A percentile compares a stretch with the other conserved stretches of the same genome.
These are phyloP conservation scores for Serranus cabrilla DNA, from an alignment of 2,797 vertebrate species.

Conservation along the genomic window DNA sequence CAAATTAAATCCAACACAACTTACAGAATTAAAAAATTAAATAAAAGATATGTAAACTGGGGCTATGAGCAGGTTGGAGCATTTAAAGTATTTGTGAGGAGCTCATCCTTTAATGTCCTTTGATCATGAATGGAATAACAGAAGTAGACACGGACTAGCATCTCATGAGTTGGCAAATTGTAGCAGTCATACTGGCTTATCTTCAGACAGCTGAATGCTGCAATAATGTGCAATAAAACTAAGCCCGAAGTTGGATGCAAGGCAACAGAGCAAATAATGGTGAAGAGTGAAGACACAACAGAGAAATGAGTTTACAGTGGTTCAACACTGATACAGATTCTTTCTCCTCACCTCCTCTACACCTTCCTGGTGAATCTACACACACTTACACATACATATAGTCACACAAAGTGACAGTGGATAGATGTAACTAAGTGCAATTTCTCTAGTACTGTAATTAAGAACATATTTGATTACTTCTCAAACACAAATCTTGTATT, in stretches of 20 bases:
- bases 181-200: conserved; percentile 26
- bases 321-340: conserved; percentile 5
- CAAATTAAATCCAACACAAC: conserved; percentile 9
- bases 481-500: too few relatives aligned
- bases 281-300: conserved; percentile 24
- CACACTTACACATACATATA: neutral
- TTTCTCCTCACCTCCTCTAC: conserved; percentile 21
- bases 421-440: neutral
- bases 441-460: neutral
- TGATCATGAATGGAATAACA: conserved; percentile 26
- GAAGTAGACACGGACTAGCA: conserved; percentile 16
- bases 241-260: conserved; percentile 12
- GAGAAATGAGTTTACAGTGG: conserved; percentile 10
- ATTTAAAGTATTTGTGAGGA: neutral
- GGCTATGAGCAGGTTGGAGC: neutral
- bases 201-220: conserved; percentile 19
- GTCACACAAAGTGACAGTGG: conserved; percentile 1
- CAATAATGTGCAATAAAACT: conserved; percentile 14
- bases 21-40: neutral
- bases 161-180: conserved; percentile 28
- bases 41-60: neutral
- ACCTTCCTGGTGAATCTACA: neutral
- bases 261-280: conserved; percentile 47
- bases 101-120: conserved; percentile 17
- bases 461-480: too few relatives aligned